Evolutionary conservation across 2,888 invertebrate genomes (phyloP), one percentile per base, ranked within the genome.

Genomic region (Sceliomorpha sp.): DNA sequence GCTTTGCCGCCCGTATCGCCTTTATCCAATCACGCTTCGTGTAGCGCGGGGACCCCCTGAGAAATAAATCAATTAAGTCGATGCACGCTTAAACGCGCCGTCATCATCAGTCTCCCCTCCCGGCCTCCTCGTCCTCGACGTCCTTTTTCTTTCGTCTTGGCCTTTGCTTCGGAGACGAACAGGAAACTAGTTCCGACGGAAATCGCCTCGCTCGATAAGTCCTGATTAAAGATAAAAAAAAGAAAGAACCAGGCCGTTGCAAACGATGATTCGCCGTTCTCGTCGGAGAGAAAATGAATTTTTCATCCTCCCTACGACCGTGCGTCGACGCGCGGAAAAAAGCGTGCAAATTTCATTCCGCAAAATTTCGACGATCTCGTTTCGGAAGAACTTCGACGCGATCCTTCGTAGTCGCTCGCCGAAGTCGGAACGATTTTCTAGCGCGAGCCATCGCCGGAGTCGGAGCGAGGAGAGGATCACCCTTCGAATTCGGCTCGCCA

Each of bases 51-150:
- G 60, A 69, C 69, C 76, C 75, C 70, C 74, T 76, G 72, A 75
- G 82, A 84, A 82, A 81, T 84, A 84, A 84, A 84, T 84, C 84
- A 84, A 84, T 84, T 84, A 82, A 83, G 82, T 74, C 80, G 80
- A 80, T 78, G 79, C 80, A 75, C 77, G 72, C 73, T 77, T 75
- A 79, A 81, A 81, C 72, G 80, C 81, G 72, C 56, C 74, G 81
- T 83, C 83, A 83, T 82, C 79, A 77, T 80, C 74, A 69, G 70
- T 74, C 60, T 72, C 67, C 68, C 68, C 64, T 69, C 47, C 59
- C 72, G 45, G 55, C 50, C 45, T 15, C 15, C 12, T 27, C 10
- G 13, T 26, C n/a, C 47, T 20, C 24, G 36, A 26, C 15, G 14
- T 27, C 31, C 50, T 51, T 39, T 56, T 51, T 42, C 24, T 66